phyloP scores from a whole-genome alignment of 2,797 vertebrate species.

The Echiichthys vipera region DNA sequence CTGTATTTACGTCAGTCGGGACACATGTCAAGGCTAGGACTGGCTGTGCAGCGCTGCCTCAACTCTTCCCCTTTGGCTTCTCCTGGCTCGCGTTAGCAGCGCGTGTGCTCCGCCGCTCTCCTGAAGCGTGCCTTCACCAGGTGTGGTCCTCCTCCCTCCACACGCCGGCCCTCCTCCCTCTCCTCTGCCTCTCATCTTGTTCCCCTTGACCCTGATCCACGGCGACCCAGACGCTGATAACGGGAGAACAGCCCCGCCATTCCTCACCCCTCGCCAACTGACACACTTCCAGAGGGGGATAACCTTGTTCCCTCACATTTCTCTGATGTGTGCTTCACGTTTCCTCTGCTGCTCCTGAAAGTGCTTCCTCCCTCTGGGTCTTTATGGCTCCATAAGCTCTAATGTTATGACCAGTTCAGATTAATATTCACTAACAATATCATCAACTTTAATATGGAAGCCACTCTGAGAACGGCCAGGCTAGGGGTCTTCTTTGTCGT shows the following conservation, averaged over 20 bases:
- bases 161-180: slow-evolving; percentile 13
- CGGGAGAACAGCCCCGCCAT: slow-evolving; percentile 68
- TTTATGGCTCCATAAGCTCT: neutral
- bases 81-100: slow-evolving; percentile 48
- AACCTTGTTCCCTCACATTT: slow-evolving; percentile 76
- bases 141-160: slow-evolving; percentile 74
- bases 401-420: slow-evolving; percentile 6
- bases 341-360: slow-evolving; percentile 47
- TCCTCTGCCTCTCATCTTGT: slow-evolving; percentile 73
- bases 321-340: slow-evolving; percentile 56
- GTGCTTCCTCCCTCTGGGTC: slow-evolving; percentile 6
- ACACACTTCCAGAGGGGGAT: slow-evolving; percentile 75
- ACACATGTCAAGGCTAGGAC: slow-evolving; percentile 76
- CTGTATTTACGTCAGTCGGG: slow-evolving; percentile 67
- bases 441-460: no score
- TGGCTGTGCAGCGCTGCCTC: slow-evolving; percentile 62
- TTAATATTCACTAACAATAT: no score
- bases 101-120: slow-evolving; percentile 69
- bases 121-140: slow-evolving; percentile 87
- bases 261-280: slow-evolving; percentile 76
- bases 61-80: slow-evolving; percentile 41
- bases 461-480: no score
- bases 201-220: slow-evolving; percentile 82
- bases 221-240: slow-evolving; percentile 72
- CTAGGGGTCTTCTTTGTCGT: no score